Evolutionary conservation across 1,140 invertebrate species (phyloP).

Genomic region (Aplysia californica): DNA sequence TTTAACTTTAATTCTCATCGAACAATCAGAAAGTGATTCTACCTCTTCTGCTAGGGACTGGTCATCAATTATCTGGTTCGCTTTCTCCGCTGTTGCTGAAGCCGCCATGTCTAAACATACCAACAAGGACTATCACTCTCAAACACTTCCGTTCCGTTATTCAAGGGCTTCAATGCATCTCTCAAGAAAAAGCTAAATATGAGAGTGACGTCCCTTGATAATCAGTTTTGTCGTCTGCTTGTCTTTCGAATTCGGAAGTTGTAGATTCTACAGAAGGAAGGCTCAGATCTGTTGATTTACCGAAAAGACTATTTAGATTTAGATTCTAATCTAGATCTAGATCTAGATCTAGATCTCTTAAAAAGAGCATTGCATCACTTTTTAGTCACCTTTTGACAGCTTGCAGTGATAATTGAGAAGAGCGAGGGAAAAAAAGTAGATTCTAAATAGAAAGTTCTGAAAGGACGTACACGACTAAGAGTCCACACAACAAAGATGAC

Average conservation of each 20-base stretch:
- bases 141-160: background rate
- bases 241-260: too few relatives aligned
- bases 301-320: background rate
- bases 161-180: background rate
- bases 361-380: too few relatives aligned
- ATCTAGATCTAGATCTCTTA: too few relatives aligned
- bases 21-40: background rate
- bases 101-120: constrained; percentile 54
- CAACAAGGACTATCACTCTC: constrained; percentile 2
- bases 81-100: constrained; percentile 43
- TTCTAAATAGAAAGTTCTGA: too few relatives aligned
- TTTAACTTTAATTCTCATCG: background rate
- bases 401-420: too few relatives aligned
- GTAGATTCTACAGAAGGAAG: too few relatives aligned
- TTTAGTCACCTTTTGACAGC: too few relatives aligned
- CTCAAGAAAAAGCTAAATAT: background rate
- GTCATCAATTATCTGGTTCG: constrained; percentile 50
- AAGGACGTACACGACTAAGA: too few relatives aligned
- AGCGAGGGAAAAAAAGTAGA: too few relatives aligned
- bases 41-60: constrained; percentile 53
- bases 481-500: too few relatives aligned
- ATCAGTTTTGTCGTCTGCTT: background rate
- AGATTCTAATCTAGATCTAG: too few relatives aligned
- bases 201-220: background rate
- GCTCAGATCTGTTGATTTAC: background rate